A percentile compares a stretch with the other conserved stretches of the same genome.
phyloP scores from a whole-genome alignment of 2,113 vertebrate genomes.

The Copsychus sechellarum region DNA sequence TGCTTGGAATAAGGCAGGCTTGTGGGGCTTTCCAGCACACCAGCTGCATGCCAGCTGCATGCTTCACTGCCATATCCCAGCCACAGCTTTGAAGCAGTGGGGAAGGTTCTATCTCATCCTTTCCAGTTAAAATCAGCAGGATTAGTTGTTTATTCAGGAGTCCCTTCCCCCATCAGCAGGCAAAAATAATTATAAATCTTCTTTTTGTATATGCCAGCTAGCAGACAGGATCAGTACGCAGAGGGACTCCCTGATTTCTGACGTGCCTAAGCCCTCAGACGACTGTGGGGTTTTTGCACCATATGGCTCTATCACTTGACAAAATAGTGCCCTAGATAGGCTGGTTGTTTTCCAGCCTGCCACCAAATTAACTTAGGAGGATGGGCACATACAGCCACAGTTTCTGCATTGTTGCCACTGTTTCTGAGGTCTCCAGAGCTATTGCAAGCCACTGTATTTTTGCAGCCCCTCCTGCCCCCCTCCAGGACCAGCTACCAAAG shows the following conservation, averaged over 20 bases:
- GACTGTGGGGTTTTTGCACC: background rate
- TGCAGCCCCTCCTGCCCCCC: background rate
- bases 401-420: background rate
- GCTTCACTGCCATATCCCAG: background rate
- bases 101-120: background rate
- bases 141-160: slow-evolving; percentile 8
- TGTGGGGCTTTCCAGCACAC: background rate
- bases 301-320: slow-evolving; percentile 24
- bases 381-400: background rate
- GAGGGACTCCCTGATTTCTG: slow-evolving; percentile 53
- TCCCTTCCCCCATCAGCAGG: background rate
- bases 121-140: background rate
- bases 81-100: background rate
- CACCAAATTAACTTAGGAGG: background rate
- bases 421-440: background rate
- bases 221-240: background rate
- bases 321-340: slow-evolving; percentile 28
- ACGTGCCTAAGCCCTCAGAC: slow-evolving; percentile 26
- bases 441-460: background rate
- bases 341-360: background rate
- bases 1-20: background rate
- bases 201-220: background rate
- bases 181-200: background rate
- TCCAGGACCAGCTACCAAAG: background rate
- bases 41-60: background rate